Evolutionary conservation across 1,140 invertebrate genomes (phyloP).

Genomic region (Myzus persicae): DNA sequence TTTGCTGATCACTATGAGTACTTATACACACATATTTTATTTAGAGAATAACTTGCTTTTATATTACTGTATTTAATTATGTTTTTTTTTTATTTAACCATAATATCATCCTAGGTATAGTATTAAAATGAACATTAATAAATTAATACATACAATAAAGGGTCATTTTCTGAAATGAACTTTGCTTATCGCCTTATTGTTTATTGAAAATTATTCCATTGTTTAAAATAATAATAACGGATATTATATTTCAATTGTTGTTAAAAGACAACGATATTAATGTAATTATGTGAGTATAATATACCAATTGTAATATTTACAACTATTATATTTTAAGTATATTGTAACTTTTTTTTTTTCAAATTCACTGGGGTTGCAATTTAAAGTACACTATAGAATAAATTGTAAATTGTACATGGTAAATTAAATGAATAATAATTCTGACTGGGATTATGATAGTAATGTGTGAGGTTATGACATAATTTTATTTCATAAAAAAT

Average conservation of each 20-base stretch:
- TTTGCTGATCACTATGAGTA: not conserved
- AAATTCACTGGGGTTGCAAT: not conserved
- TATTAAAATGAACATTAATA: not conserved
- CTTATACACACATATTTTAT: not conserved
- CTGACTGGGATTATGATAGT: not conserved
- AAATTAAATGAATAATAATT: not conserved
- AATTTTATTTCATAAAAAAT: not conserved
- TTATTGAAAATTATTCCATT: not conserved
- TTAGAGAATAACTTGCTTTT: not conserved
- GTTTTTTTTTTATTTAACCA: no score
- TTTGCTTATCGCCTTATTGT: not conserved
- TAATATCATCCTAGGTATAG: not conserved
- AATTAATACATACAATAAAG: no score
- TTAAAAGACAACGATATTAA: not conserved
- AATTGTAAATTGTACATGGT: not conserved
- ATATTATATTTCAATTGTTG: not conserved
- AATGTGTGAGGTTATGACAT: not conserved
- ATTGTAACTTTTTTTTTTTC: not conserved
- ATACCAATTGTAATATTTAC: not conserved
- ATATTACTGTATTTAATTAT: not conserved
- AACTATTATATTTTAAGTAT: no score
- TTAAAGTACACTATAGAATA: not conserved
- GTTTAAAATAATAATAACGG: not conserved
- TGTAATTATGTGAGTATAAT: not conserved
- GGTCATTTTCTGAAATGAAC: not conserved